Base-by-base conservation (phyloP, 1,140 invertebrate genomes). In the Phymastichus coffea region DNA sequence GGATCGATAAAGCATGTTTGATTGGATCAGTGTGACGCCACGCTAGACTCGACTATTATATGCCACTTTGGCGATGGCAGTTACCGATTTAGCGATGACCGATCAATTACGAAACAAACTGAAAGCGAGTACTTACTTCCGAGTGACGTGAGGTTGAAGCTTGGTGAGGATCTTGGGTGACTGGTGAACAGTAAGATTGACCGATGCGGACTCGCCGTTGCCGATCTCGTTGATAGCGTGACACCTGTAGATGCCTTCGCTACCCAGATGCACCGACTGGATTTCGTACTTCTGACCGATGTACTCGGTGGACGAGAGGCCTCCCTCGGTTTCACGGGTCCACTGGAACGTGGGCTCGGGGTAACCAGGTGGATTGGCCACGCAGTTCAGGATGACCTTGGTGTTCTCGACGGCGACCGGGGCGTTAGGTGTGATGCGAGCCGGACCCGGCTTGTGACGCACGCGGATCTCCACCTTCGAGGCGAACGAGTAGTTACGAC, bases 211-310 rank as follows among this genome's bases (percentile, higher is more conserved):
- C 64, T 91, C 89, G 1, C 93, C 92, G 44, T 87, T 87, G 4
- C 94, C 94, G 57, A 95, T 82, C 72, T 93, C 91, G 69, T 96
- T 97, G 15, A 86, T 87, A 0, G 93, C 92, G 70, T 94, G 89
- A 70, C 94, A 97, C 68, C 89, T 88, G 73, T 96, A 96, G 17
- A 86, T 87, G 2, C 93, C 94, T 76, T 95, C 94, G 68, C 89
- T 91, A 10, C 86, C 87, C 17, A 93, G 78, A 67, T 92, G 88
- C 0, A 91, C 92, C 20, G 88, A 88, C 1, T 88, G 84, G 65
- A 97, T 95, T 26, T 90, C 91, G 69, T 94, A 94, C 63, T 89
- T 89, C 0, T 87, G 84, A 0, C 91, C 90, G n/a, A 86, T 85
- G 1, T 86, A 87, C 1, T 91, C 77, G 7, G 88, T 85, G 7